Evolutionary conservation across 2,888 invertebrate genomes (phyloP), one percentile per base, ranked within the genome.

Genomic region (Ormyrus pomaceus): DNA sequence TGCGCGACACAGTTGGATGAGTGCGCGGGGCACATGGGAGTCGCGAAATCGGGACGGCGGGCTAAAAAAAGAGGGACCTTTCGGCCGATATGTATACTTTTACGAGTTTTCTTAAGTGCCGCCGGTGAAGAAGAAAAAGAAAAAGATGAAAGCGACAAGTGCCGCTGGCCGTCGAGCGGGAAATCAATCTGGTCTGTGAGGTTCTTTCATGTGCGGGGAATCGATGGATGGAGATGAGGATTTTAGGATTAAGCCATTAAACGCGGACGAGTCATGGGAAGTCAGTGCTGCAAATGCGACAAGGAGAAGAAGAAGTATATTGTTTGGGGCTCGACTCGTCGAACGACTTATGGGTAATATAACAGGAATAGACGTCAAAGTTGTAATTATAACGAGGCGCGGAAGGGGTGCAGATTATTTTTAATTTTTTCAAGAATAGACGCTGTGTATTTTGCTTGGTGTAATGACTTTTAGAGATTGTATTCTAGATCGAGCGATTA

Each of bases 241-340:
- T 34, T 19, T 19, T 19, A 53, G 46, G 51, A 71, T 58, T 48
- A 55, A 1, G 55, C 66, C 55, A 71, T 66, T 58, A 75, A 75
- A 56, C 50, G 70, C 62, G 45, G 48, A 77, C 69, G 65, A 62
- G 75, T 82, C 79, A 91, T 91, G 91, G 91, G 91, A 72, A 89
- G 88, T 84, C 89, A 91, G 82, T 91, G 91, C 82, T 91, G 91
- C 87, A 91, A 91, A 85, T 91, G 91, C 70, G 87, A 88, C 83
- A 88, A 90, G 48, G 87, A 87, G 81, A 88, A 88, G 77, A 89
- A 89, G 78, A 83, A 84, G 50, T 53, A 81, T 48, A 82, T 85
- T 34, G 34, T 34, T 66, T 78, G 81, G 83, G 83, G 80, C 78
- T 81, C 77, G 86, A 86, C 82, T 86, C 86, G 68, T 83, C 84